Conservation (phyloP, 1,140 invertebrate genomes). For the Meloidogyne chitwoodi region DNA sequence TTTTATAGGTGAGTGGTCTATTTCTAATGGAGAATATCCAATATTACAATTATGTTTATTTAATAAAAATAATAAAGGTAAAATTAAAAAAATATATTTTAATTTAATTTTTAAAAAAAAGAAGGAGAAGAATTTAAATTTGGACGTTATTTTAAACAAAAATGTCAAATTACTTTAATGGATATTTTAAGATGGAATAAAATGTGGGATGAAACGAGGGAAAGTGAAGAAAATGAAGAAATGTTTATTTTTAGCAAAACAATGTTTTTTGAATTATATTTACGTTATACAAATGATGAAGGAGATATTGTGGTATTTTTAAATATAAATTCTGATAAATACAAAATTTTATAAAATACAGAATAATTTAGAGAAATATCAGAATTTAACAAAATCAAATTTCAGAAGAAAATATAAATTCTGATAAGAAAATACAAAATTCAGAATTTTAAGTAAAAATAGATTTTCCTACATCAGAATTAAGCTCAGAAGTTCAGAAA, state of each 20-base stretch:
- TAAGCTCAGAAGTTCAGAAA: too few relatives aligned
- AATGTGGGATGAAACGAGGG: background rate
- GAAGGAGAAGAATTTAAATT: slow-evolving; percentile 35
- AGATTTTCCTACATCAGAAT: too few relatives aligned
- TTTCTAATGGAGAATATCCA: background rate
- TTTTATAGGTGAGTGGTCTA: slow-evolving; percentile 37
- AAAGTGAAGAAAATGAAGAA: background rate
- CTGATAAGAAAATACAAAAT: background rate
- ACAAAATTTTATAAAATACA: background rate
- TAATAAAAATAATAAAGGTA: background rate
- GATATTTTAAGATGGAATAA: slow-evolving; percentile 32
- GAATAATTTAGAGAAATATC: background rate
- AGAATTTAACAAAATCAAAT: background rate
- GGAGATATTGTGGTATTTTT: slow-evolving; percentile 21
- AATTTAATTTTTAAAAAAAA: slow-evolving; percentile 29
- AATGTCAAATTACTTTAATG: slow-evolving; percentile 25
- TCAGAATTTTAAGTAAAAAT: too few relatives aligned
- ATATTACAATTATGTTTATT: background rate
- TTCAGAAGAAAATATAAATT: background rate
- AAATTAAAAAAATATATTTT: slow-evolving; percentile 18
- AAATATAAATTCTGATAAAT: slow-evolving; percentile 2
- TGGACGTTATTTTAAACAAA: slow-evolving; percentile 38
- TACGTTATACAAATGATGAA: slow-evolving; percentile 26
- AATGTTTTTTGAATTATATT: slow-evolving; percentile 42
- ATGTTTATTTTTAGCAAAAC: slow-evolving; percentile 7